Evolutionary conservation across 2,797 vertebrate species (phyloP), one percentile per base, ranked within the genome.

Genomic region (Potorous gilbertii): DNA sequence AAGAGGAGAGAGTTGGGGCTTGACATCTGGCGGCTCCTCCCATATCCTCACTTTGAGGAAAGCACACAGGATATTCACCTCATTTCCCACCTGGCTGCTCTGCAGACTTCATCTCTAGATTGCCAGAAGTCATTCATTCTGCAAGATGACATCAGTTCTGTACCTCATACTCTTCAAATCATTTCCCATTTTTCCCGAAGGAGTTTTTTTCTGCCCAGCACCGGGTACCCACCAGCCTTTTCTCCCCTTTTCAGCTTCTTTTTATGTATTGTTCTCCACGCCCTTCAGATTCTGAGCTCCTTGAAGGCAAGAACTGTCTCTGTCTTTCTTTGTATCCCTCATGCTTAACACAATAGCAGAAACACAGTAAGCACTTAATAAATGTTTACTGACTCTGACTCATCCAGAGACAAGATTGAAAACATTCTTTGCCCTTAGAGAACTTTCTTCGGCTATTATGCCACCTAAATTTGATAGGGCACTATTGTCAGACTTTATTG

Each of bases 371-470:
- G 40, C 74, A 50, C 10, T 87, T 87, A 24, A 24, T 27, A 87
- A 87, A 27, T 87, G 40, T 87, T 87, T 87, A 87, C 21, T 27
- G 9, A 28, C 74, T 74, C 66, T 81, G n/a, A 40, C 14, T 81
- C 74, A 46, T 81, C 50, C 74, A 87, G 27, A 87, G 10, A 46
- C 40, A 46, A 87, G 3, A 87, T 27, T 27, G 40, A 50, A 87
- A 87, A 46, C 13, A 34, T 31, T 93, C 54, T 28, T 74, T 54
- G 54, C 89, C 89, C 92, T 74, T 59, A 96, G 92, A 92, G 89
- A 94, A 92, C 94, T 94, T 40, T 95, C 91, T 54, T 92, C 46
- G 27, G 18, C 3, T 31, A 13, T 31, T 46, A 50, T n/a, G 34
- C 54, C 1, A 55, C 62, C n/a, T 62, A 40, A 59, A 57, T 94